Evolutionary conservation across 53 echinoderm and acorn worm genomes (phyloP), one percentile per base, ranked within the genome.

Genomic region (Temnopleurus reevesii): DNA sequence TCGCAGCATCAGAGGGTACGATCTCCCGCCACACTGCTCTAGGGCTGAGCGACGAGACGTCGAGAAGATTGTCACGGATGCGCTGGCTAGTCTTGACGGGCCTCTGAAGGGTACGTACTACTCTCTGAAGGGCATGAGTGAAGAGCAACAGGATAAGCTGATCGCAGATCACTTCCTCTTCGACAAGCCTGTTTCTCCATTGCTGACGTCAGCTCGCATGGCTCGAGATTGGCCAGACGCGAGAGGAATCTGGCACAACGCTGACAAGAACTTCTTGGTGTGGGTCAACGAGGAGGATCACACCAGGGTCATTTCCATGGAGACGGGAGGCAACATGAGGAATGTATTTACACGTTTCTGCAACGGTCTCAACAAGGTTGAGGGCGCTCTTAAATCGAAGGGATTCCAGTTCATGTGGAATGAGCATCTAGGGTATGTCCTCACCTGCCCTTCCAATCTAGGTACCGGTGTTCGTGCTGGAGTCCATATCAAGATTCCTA

Each of bases 221-320:
- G 97, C 95, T 18, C 94, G 97, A 23, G 97, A 98, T 80, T 98
- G 98, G 98, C 98, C 98, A 4, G 92, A 98, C 12, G 98, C 92
- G 0, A 79, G 98, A 9, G 97, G 97, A 21, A 97, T 97, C 77
- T 97, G 92, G 92, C 97, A 97, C 90, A 97, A 97, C 58, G 92
- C 91, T 8, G 92, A 94, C 36, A 95, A 97, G 90, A 97, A 91
- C 65, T 97, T 95, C 86, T 65, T 97, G 24, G 94, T 95, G 23
- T 97, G 95, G 97, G 77, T 97, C 29, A 97, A 95, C 76, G 97
- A 95, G 46, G 97, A 97, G 53, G 97, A 97, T 55, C 97, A 97
- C 86, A 93, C 94, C 25, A 76, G 97, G 34, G 95, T 97, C 30
- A 97, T 95, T 80, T 97, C 97, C 55, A 97, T 97, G 97, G 97